A percentile compares a stretch with the other conserved stretches of the same genome.
These are phyloP conservation scores for Baccha elongata DNA, from an alignment of 2,888 invertebrate species.

Conservation along the genomic window DNA sequence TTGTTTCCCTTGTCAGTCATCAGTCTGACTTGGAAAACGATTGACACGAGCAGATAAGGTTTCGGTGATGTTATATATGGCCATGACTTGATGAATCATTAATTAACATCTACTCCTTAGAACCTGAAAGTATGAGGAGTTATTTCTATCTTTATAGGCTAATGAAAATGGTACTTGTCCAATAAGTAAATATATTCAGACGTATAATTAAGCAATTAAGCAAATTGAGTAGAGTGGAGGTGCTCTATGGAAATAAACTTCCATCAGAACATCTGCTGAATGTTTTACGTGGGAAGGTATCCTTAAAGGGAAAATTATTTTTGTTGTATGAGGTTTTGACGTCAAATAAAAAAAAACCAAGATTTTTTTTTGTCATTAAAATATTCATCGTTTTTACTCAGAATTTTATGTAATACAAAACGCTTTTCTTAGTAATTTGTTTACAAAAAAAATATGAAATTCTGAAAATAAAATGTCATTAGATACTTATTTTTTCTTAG, in stretches of 20 bases:
- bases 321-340: no score
- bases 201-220: slow-evolving; percentile 44
- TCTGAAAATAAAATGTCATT: no score
- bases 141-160: background rate
- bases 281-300: background rate
- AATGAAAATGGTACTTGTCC: slow-evolving; percentile 4
- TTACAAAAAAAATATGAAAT: no score
- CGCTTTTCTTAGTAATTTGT: no score
- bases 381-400: no score
- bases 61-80: slow-evolving; percentile 11
- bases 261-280: background rate
- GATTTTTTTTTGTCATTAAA: no score
- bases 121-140: slow-evolving; percentile 9
- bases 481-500: no score
- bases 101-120: slow-evolving; percentile 18
- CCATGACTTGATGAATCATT: slow-evolving; percentile 30
- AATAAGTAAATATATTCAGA: slow-evolving; percentile 9
- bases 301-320: no score
- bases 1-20: slow-evolving; percentile 10
- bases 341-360: no score
- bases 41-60: background rate
- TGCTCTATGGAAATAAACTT: background rate
- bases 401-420: no score
- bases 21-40: slow-evolving; percentile 1
- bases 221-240: slow-evolving; percentile 14